Conservation (phyloP, 2,888 invertebrate species). For the Metacarcinus magister region DNA sequence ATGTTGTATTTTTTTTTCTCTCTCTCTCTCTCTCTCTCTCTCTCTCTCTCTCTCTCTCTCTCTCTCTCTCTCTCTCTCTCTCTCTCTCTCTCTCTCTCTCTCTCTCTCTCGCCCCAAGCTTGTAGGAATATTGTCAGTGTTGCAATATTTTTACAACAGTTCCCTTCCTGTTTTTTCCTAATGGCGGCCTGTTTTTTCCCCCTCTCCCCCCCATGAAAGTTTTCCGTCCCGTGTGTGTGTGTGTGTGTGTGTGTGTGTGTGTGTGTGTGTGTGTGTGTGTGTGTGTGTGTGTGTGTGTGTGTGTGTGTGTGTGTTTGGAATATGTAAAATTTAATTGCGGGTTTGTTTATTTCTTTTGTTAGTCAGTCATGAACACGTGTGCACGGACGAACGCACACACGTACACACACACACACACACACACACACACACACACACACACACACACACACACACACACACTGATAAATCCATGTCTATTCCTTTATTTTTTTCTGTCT, state of each 20-base stretch:
- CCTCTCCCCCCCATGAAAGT: not conserved
- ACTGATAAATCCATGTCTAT: no score
- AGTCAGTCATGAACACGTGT: slow-evolving; percentile 21
- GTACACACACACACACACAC: slow-evolving; percentile 62
- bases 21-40: slow-evolving; percentile 44
- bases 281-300: slow-evolving; percentile 45
- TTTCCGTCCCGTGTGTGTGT: not conserved
- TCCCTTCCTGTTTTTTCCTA: slow-evolving; percentile 40
- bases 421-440: slow-evolving; percentile 56
- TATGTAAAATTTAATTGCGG: not conserved
- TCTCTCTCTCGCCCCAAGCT: slow-evolving; percentile 33
- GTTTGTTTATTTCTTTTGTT: not conserved
- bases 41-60: slow-evolving; percentile 48
- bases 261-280: slow-evolving; percentile 37
- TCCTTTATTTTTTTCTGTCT: no score
- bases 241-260: slow-evolving; percentile 8
- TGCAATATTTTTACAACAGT: slow-evolving; percentile 33
- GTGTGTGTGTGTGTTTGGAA: slow-evolving; percentile 17
- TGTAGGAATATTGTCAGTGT: slow-evolving; percentile 41
- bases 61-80: not conserved
- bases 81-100: not conserved
- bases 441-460: slow-evolving; percentile 46
- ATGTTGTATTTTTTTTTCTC: not conserved
- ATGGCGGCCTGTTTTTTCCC: slow-evolving; percentile 1
- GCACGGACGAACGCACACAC: slow-evolving; percentile 58